Evolutionary conservation across 1,140 invertebrate genomes (phyloP), one percentile per base, ranked within the genome.

Genomic region (Drosophila azteca): DNA sequence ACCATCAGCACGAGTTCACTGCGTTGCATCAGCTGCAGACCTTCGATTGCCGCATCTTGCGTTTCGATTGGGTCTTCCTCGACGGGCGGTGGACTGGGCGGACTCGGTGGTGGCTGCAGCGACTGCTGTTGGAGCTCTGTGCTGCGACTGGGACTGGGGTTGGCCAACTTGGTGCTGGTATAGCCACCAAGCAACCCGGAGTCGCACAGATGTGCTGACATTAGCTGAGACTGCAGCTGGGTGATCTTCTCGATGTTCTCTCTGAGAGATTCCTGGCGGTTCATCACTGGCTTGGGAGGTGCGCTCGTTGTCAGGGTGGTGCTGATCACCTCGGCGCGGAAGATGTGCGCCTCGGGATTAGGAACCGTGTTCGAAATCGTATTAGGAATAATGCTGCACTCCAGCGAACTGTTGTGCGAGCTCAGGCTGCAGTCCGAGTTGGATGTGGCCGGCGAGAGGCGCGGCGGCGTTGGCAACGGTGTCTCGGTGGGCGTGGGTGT

Each of bases 1-100:
- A 95, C 94, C 46, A 94, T 92, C 2, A 95, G 87, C 17, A 94
- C 92, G 2, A 95, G 91, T 79, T 95, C 94, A 49, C 94, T 94
- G 59, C 94, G 92, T 77, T 95, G 94, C 55, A 95, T 91, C 54
- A 95, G 69, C 52, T 93, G 93, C 26, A 94, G 61, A 4, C 78
- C 71, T 35, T 89, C 76, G 15, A 61, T 70, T 26, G 63, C 66
- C 15, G 50, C 13, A 6, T 62, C 77, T 51, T 65, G 22, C 17
- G 24, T 8, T 26, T 6, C 49, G 9, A 35, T 35, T 15, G 54
- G 62, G 31, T 57, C 29, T 24, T 60, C 54, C 11, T 44, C 60
- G 7, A 39, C 17, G 9, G 57, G 61, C 41, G 57, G 71, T 22
- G 61, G 66, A 50, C 61, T 50, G 52, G 64, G 67, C 43, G 67